Conservation (phyloP, 2,888 invertebrate species). For the Silvanus unidentatus region DNA sequence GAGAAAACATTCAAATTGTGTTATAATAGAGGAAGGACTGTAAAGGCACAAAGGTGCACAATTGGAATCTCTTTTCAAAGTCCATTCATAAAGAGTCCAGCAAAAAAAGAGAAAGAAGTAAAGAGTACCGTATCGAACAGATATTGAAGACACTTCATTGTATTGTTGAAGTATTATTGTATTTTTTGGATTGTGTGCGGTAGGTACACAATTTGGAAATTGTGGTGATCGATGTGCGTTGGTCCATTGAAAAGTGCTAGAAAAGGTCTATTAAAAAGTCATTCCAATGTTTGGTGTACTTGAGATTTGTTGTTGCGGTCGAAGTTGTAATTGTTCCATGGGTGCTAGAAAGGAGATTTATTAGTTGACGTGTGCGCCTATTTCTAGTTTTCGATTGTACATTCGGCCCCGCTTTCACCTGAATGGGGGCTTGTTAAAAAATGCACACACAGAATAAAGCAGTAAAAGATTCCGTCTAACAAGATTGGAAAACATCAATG, state of each 20-base stretch:
- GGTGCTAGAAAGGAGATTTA: no score
- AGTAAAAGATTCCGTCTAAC: slow-evolving; percentile 36
- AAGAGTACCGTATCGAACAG: slow-evolving; percentile 37
- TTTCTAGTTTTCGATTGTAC: no score
- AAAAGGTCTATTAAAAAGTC: slow-evolving; percentile 16
- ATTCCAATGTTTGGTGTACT: slow-evolving; percentile 7
- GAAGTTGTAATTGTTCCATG: no score
- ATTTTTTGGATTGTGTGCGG: slow-evolving; percentile 30
- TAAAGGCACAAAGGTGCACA: slow-evolving; percentile 10
- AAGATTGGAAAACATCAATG: slow-evolving; percentile 41
- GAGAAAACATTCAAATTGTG: slow-evolving; percentile 24
- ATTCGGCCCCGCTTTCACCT: no score
- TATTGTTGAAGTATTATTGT: slow-evolving; percentile 24
- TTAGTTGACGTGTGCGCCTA: no score
- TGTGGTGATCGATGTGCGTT: slow-evolving; percentile 24
- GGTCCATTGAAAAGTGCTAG: slow-evolving; percentile 13
- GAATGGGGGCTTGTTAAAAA: no score
- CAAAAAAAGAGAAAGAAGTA: slow-evolving; percentile 28
- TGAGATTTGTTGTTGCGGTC: no score
- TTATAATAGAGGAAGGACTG: slow-evolving; percentile 14
- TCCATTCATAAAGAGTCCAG: slow-evolving; percentile 26
- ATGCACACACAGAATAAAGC: no score
- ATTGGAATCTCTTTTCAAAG: slow-evolving; percentile 19
- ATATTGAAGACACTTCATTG: slow-evolving; percentile 28
- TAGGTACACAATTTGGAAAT: slow-evolving; percentile 33